Conservation (phyloP, 1,140 invertebrate genomes). For the Solenopsis invicta region DNA sequence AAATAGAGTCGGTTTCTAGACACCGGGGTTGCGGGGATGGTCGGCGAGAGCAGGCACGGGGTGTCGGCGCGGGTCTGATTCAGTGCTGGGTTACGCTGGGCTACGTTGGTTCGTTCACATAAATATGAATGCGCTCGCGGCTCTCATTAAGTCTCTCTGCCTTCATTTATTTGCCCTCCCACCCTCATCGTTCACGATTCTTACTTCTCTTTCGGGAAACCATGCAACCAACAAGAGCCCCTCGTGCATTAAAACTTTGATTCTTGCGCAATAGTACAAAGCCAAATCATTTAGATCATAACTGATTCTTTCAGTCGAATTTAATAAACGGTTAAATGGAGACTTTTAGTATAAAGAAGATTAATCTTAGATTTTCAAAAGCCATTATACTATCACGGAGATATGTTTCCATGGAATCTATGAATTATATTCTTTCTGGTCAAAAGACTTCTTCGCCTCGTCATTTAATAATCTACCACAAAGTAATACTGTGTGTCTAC, state of each 20-base stretch:
- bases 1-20: constrained; percentile 78
- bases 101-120: constrained; percentile 78
- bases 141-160: constrained; percentile 82
- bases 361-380: constrained; percentile 35
- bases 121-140: constrained; percentile 84
- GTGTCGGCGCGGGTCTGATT: constrained; percentile 75
- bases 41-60: constrained; percentile 61
- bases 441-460: constrained; percentile 22
- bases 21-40: constrained; percentile 60
- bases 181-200: constrained; percentile 64
- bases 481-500: constrained; percentile 37
- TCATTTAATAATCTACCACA: constrained; percentile 53
- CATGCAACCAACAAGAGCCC: constrained; percentile 57
- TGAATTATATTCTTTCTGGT: constrained; percentile 31
- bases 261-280: constrained; percentile 55
- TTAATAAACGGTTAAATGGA: constrained; percentile 41
- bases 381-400: constrained; percentile 20
- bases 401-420: constrained; percentile 7
- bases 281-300: constrained; percentile 59
- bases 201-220: constrained; percentile 34
- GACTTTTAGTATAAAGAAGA: constrained; percentile 19
- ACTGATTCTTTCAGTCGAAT: constrained; percentile 48
- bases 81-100: constrained; percentile 71
- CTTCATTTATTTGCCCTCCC: constrained; percentile 75
- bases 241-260: constrained; percentile 58